Evolutionary conservation across 2,113 vertebrate genomes (phyloP), one percentile per base, ranked within the genome.

Genomic region (Planiliza haematocheilus): DNA sequence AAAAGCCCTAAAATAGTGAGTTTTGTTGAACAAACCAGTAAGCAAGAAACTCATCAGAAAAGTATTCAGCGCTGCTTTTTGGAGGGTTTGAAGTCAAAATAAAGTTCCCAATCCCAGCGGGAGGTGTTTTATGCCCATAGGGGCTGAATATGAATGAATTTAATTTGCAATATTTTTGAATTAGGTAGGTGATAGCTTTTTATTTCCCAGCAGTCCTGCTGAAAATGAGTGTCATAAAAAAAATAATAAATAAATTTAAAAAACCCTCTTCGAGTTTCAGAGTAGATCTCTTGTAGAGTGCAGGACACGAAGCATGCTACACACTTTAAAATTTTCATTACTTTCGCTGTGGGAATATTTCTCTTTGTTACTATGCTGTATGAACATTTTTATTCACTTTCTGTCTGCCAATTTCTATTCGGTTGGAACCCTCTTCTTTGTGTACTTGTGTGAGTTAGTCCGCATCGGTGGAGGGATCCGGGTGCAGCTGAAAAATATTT

Each of bases 151-250:
- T 13, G 24, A 58, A 37, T 78, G 73, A 38, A 81, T 86, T 66
- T 53, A 18, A 87, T 89, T 71, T 85, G 60, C 59, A 73, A 75
- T 68, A 59, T 76, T 80, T 86, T 30, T 16, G n/a, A 86, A 72
- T 81, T 61, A 73, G 58, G 45, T 45, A 39, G 51, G 62, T 21
- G 10, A 61, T 24, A 12, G 17, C 6, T 60, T 67, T 68, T 70
- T 49, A 18, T 18, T 78, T 50, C 55, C 18, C 41, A n/a, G 42
- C 65, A 48, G 36, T 41, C 12, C 76, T 52, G 36, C 69, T 70
- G 17, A 74, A 81, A 88, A 74, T 34, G 45, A 16, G 38, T 49
- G 8, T 39, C 52, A 51, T 74, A 37, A 57, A 70, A 68, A 30
- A 30, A 30, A 2, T 3, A 30, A 30, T 5, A 30, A 30, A 30